Percentiles rank a stretch among this genome's conserved stretches.
These are phyloP conservation scores for Grus americana DNA, from an alignment of 2,113 vertebrate genomes.

Conservation along the genomic window DNA sequence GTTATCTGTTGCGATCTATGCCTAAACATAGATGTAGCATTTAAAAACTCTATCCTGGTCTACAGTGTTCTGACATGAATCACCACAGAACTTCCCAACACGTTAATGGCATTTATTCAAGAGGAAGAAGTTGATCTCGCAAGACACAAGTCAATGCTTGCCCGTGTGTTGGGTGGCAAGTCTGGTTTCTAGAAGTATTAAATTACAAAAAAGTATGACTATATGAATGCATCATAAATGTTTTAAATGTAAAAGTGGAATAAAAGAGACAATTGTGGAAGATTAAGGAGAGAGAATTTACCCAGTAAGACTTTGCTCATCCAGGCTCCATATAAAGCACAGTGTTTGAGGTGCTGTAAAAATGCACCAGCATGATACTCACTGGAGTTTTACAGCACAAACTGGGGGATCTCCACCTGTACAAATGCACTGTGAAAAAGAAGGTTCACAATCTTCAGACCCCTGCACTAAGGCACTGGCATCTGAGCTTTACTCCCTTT, in stretches of 20 bases:
- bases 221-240: fast-evolving
- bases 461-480: not conserved
- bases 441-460: not conserved
- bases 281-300: not conserved
- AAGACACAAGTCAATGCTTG: not conserved
- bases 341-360: not conserved
- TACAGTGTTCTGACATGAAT: not conserved
- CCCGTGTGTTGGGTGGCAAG: not conserved
- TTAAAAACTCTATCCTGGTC: not conserved
- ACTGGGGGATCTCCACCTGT: not conserved
- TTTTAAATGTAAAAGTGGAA: not conserved
- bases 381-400: not conserved
- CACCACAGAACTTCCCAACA: not conserved
- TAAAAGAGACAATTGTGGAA: not conserved
- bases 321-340: not conserved
- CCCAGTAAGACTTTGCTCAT: not conserved
- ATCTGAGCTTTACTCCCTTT: not conserved
- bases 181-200: not conserved
- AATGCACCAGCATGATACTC: not conserved
- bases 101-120: not conserved
- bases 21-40: not conserved
- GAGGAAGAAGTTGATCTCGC: not conserved
- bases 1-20: not conserved
- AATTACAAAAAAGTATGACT: not conserved
- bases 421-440: not conserved